Base-by-base conservation (phyloP, 2,113 vertebrate genomes). In the Stegastes partitus region DNA sequence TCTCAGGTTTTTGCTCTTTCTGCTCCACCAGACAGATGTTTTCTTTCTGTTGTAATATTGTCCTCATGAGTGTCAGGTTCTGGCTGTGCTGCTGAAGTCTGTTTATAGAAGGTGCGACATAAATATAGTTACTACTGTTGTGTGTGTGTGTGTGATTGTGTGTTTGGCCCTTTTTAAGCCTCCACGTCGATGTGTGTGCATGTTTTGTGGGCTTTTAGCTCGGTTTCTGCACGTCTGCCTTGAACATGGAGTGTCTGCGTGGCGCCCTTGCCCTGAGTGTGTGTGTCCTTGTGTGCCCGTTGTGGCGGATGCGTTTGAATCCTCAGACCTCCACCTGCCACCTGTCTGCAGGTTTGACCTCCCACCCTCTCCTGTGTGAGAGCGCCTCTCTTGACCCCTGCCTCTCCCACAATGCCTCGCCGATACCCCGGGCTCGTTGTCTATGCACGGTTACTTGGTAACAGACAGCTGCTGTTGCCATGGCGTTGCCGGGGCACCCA, bases 401-500 rank as follows among this genome's bases (percentile, higher is more conserved):
- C 25, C 2, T 26, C 58, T 82, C 82, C 64, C 72, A 56, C 73
- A 19, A 74, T 79, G 71, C 72, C 39, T 39, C 37, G 7, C 14
- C n/a, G 28, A 16, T 42, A 21, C 82, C 69, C 79, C 7, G n/a
- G 77, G 63, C 64, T 89, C 83, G 81, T 90, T 75, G 54, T 61
- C 9, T 51, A 81, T 82, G 59, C 79, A 66, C 50, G 54, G 66
- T 87, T 87, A 89, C 83, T 84, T 83, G 81, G 83, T 71, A 86
- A 87, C 88, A 79, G 87, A 79, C 81, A 58, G 51, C 68, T 70
- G 54, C 85, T 83, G 88, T 91, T 90, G 83, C 86, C 65, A 89
- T 86, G 85, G 82, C 7, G 8, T 72, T 67, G 37, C 63, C 19
- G 0, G 44, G 68, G 67, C 80, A 65, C 83, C 72, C 77, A 84